A percentile compares a stretch with the other conserved stretches of the same genome.
These are phyloP conservation scores for Rhamnusium bicolor DNA, from an alignment of 2,888 invertebrate species.

Conservation along the genomic window DNA sequence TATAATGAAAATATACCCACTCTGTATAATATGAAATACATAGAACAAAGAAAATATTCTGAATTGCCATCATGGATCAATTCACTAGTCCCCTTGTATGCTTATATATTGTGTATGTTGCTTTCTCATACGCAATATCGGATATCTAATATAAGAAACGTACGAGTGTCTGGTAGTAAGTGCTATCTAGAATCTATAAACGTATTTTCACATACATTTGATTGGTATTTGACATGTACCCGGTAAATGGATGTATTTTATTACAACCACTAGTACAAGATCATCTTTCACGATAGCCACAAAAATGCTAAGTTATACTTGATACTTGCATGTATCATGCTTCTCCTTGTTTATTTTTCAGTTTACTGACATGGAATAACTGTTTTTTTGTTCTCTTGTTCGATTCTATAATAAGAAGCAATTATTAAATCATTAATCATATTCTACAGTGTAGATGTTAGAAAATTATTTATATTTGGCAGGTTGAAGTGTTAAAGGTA, in stretches of 20 bases:
- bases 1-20: no score
- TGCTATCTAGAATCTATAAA: slow-evolving; percentile 59
- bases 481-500: slow-evolving; percentile 15
- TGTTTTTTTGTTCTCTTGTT: slow-evolving; percentile 27
- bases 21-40: background rate
- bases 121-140: slow-evolving; percentile 36
- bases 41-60: slow-evolving; percentile 9
- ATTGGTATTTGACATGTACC: slow-evolving; percentile 61
- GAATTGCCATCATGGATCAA: slow-evolving; percentile 7
- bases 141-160: slow-evolving; percentile 38
- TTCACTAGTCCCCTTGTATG: slow-evolving; percentile 23
- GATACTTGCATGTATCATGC: slow-evolving; percentile 49
- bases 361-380: slow-evolving; percentile 32
- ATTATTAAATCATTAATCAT: slow-evolving; percentile 50
- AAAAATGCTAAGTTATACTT: slow-evolving; percentile 48
- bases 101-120: slow-evolving; percentile 11
- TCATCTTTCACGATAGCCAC: slow-evolving; percentile 50
- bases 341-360: slow-evolving; percentile 28
- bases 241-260: slow-evolving; percentile 63
- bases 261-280: slow-evolving; percentile 56
- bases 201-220: slow-evolving; percentile 61
- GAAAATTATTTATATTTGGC: slow-evolving; percentile 25
- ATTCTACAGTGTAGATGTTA: slow-evolving; percentile 15
- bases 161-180: slow-evolving; percentile 45
- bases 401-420: slow-evolving; percentile 42